These are phyloP conservation scores for Hippopotamyrus pictus DNA, from an alignment of 2,797 vertebrate species.

Conservation along the genomic window DNA sequence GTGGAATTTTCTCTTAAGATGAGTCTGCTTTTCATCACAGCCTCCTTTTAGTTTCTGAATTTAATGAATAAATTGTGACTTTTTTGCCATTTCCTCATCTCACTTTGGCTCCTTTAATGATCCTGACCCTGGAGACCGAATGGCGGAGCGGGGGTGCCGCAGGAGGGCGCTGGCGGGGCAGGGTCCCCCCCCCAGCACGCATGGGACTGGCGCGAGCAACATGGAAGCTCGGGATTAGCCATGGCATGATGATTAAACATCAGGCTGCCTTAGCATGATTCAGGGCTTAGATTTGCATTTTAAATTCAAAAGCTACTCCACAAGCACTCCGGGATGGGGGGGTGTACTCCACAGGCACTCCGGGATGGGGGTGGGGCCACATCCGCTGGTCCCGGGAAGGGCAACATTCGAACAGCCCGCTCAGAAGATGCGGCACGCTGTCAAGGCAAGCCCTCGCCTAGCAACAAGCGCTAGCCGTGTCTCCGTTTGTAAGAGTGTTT, in stretches of 20 bases:
- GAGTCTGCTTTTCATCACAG: not conserved
- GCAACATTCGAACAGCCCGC: not conserved
- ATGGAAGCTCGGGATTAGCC: slow-evolving; percentile 25
- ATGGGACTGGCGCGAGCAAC: not conserved
- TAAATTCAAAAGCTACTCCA: slow-evolving; percentile 29
- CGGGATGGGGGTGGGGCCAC: not conserved
- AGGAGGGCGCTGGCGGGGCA: not conserved
- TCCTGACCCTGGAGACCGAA: not conserved
- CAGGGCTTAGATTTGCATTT: slow-evolving; percentile 30
- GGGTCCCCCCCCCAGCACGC: not conserved
- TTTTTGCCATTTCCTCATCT: not conserved
- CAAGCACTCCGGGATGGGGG: not conserved
- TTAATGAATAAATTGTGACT: not conserved
- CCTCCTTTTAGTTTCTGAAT: not conserved
- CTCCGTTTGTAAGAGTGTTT: not conserved
- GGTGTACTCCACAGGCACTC: not conserved
- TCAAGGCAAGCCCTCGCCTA: not conserved
- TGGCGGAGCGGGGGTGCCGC: not conserved
- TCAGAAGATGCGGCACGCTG: not conserved
- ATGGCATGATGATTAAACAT: slow-evolving; percentile 33
- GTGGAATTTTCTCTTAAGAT: not conserved
- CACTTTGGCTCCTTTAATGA: not conserved
- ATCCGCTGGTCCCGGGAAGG: not conserved
- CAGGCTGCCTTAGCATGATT: slow-evolving; percentile 28
- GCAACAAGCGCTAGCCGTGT: not conserved